Base-by-base conservation (phyloP, 2,113 vertebrate genomes). In the Malurus alboscapulatus region DNA sequence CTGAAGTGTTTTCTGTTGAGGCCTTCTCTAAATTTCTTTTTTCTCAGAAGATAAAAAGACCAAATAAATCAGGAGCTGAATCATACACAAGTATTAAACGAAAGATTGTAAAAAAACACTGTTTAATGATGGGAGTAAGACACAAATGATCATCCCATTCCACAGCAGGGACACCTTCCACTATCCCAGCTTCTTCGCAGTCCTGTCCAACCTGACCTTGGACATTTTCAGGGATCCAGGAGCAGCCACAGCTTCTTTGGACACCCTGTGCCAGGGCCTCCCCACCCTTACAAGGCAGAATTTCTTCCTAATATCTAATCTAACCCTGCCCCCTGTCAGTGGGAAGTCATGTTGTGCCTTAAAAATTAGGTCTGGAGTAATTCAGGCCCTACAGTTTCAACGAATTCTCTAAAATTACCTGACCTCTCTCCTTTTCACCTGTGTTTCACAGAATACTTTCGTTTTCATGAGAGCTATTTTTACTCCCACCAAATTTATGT, bases 151-250 rank as follows among this genome's bases (percentile, higher is more conserved):
- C 27, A 40, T 21, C 10, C 19, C 24, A 27, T 38, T 1, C 29
- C 42, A 40, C 14, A 25, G 4, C 44, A 73, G 32, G 44, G 36
- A 51, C 44, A 45, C 4, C 8, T 59, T 14, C 76, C 13, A 29
- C 6, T 4, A 1, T 1, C 10, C 36, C 53, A 44, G 27, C 6
- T 0, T 51, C 38, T 19, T 59, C 45, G 58, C 57, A 50, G 26
- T 29, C 42, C 7, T 0, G 0, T 44, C 76, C 68, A 74, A 0
- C 24, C 61, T 5, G 16, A 27, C 61, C 58, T 40, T 47, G 61
- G 38, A 26, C 53, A 74, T 9, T 10, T 4, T 29, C 77, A 82
- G 61, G 61, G 17, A 53, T 59, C 40, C 69, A 55, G 29, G 45
- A 2, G 17, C 7, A 74, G 38, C 53, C 45, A 81, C 45, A 88